Percentiles rank a stretch among this genome's conserved stretches.
Evolutionary conservation across 2,888 invertebrate species (phyloP).

Genomic region (Thysanoteuthis rhombus): DNA sequence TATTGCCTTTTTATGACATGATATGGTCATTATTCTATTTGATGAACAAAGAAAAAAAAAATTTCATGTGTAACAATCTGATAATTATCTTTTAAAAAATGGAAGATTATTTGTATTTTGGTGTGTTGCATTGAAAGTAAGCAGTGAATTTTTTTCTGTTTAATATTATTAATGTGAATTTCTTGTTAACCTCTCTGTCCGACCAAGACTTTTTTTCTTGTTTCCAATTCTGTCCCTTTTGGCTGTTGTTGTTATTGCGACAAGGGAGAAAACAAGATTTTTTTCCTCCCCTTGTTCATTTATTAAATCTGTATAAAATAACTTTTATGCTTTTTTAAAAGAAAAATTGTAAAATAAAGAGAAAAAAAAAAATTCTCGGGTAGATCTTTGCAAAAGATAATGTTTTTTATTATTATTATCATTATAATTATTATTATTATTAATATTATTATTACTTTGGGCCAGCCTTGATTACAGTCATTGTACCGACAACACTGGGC

Average conservation of each 20-base stretch:
- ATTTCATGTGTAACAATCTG: too few species aligned
- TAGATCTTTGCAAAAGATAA: neutral
- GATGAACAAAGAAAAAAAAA: neutral
- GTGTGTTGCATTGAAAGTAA: neutral
- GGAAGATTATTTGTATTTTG: neutral
- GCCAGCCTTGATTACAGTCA: too few species aligned
- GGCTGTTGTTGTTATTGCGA: neutral
- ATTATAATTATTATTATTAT: too few species aligned
- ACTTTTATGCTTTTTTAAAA: neutral
- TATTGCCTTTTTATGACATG: too few species aligned
- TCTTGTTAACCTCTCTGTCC: constrained; percentile 12
- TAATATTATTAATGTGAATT: neutral
- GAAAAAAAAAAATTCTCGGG: neutral
- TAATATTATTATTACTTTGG: too few species aligned
- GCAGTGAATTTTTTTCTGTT: neutral
- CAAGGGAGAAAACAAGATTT: neutral
- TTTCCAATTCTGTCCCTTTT: neutral
- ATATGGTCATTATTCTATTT: too few species aligned
- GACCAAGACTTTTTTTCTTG: neutral
- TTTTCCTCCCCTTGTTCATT: neutral
- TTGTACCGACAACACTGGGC: too few species aligned
- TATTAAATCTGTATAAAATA: too few species aligned
- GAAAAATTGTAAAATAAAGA: neutral
- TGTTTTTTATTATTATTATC: neutral
- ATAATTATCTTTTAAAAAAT: too few species aligned